Conservation (phyloP, 2,113 vertebrate genomes). For the Tiliqua scincoides region DNA sequence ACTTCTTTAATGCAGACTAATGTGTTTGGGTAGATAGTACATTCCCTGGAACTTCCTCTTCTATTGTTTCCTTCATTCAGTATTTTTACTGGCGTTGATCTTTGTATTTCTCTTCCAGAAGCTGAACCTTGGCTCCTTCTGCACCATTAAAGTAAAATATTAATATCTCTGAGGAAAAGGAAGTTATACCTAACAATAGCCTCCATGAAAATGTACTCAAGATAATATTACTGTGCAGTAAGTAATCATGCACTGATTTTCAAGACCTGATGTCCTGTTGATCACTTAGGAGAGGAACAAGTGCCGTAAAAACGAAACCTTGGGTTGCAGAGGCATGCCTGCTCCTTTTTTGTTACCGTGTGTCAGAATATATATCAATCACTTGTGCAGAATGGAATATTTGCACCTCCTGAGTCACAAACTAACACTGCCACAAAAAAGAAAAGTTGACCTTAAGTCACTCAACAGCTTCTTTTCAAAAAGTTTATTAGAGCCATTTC, state of each 20-base stretch:
- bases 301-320: not conserved
- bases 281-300: not conserved
- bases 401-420: slow-evolving; percentile 20
- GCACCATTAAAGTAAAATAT: slow-evolving; percentile 51
- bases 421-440: not conserved
- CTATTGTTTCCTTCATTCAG: slow-evolving; percentile 53
- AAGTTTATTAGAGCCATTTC: not conserved
- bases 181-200: slow-evolving; percentile 60
- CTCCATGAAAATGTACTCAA: slow-evolving; percentile 54
- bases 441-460: rapidly evolving
- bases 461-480: not conserved
- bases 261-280: slow-evolving; percentile 3
- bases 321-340: not conserved
- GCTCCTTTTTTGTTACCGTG: not conserved
- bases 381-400: not conserved
- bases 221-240: slow-evolving; percentile 41
- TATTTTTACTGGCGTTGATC: slow-evolving; percentile 45
- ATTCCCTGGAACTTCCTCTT: slow-evolving; percentile 38
- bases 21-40: slow-evolving; percentile 28
- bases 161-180: slow-evolving; percentile 59
- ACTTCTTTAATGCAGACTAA: slow-evolving; percentile 62
- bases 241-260: slow-evolving; percentile 42
- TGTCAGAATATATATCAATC: slow-evolving; percentile 3
- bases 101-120: slow-evolving; percentile 11
- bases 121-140: slow-evolving; percentile 36